Base-by-base conservation (phyloP, 2,113 vertebrate genomes). In the Agelaius tricolor region DNA sequence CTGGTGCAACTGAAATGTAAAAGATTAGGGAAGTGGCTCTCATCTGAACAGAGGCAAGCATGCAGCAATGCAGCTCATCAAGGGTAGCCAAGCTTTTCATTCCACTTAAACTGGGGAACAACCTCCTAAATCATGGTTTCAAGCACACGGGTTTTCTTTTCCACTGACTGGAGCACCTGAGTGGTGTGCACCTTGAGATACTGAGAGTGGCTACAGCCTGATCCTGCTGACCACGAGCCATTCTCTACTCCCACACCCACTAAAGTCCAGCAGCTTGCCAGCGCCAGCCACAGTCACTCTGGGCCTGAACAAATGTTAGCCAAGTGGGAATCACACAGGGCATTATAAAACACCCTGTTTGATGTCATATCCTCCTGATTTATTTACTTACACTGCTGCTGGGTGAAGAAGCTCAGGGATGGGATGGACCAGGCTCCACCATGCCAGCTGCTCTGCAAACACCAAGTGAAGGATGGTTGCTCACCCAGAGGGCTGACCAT, bases 1-100 rank as follows among this genome's bases (percentile, higher is more conserved):
- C 37, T 15, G 35, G 33, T 75, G 52, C 68, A 89, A 81, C n/a
- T 4, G 30, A 5, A 75, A 72, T n/a, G 63, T 11, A 44, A 91
- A 82, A 87, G 77, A 84, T 65, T 39, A 75, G 47, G 41, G 62
- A 91, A 91, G 73, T 16, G 57, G 21, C 52, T 93, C 43, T 63
- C 57, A 30, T 41, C 23, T 57, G 69, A 87, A 87, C 20, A 51
- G 46, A 74, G 63, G 55, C 80, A 83, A 58, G 72, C 59, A 35
- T 2, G 68, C 28, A 77, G 33, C 73, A 51, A 19, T 6, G 59
- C 46, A 71, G 31, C 65, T 51, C 84, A 47, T 11, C 61, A 23
- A 1, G 0, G 39, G 13, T 5, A 75, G 77, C 44, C 66, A 55
- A 59, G 35, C 16, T 61, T 55, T 78, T 59, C 76, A 57, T 22